Evolutionary conservation across 2,797 vertebrate species (phyloP), one percentile per base, ranked within the genome.

Genomic region (Notolabrus celidotus): DNA sequence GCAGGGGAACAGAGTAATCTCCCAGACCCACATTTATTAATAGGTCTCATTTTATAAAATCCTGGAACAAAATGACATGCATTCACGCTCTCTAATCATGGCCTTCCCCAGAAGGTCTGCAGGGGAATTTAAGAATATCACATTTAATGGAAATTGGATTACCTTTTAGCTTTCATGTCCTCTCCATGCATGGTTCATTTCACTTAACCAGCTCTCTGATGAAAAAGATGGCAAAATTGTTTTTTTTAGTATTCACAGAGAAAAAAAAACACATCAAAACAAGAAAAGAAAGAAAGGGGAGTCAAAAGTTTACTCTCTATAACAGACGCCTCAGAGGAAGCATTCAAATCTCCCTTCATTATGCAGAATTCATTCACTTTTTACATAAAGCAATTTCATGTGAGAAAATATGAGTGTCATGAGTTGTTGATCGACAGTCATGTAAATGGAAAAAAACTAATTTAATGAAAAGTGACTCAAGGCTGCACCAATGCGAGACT

Each of bases 111-210:
- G 74, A 81, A 86, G 77, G 81, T 83, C 73, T 83, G 68, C 67
- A 64, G 74, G 80, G 80, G 74, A 91, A 89, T 90, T 86, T 82
- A 75, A 67, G 69, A 87, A 84, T 84, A 90, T 85, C 78, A 63
- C 73, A 79, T 86, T 91, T 87, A 91, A 90, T 88, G 78, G 74
- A 80, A 90, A 89, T 82, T 78, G 63, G 85, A 90, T 89, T 92
- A 88, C 87, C 82, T 89, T 91, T 87, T 81, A 85, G 82, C 86
- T 83, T 90, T 88, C 81, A 81, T 74, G 83, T 88, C 83, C 62
- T 78, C 77, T 76, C 41, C 27, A 51, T 51, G 61, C 75, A 72
- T 19, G 70, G 41, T 73, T 74, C 57, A 76, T 74, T 88, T 78
- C 22, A 78, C 74, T 67, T 80, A 71, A 83, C 70, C 20, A 17